A percentile compares a stretch with the other conserved stretches of the same genome.
These are phyloP conservation scores for Alsophila aescularia DNA, from an alignment of 2,888 invertebrate genomes.

Conservation along the genomic window DNA sequence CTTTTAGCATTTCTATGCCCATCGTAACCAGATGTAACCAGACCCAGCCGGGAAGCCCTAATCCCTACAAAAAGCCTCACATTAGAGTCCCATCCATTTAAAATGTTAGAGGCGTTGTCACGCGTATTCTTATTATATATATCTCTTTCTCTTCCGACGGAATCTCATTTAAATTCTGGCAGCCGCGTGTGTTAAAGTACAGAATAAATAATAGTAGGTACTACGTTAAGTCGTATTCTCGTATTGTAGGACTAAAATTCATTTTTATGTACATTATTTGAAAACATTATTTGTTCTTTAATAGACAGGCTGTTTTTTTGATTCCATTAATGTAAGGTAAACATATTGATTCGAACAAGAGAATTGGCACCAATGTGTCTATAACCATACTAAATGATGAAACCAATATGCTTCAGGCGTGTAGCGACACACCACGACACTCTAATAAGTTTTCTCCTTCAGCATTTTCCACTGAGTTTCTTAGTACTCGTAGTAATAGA, in stretches of 20 bases:
- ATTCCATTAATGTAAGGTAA: too few relatives aligned
- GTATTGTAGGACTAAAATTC: neutral
- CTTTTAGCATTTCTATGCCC: too few relatives aligned
- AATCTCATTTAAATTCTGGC: slow-evolving; percentile 24
- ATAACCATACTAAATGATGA: too few relatives aligned
- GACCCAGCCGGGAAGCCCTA: neutral
- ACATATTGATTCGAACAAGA: too few relatives aligned
- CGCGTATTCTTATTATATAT: slow-evolving; percentile 8
- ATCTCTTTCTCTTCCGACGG: slow-evolving; percentile 12
- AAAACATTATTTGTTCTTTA: neutral
- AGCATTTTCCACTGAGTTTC: too few relatives aligned
- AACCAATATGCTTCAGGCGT: too few relatives aligned
- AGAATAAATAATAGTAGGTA: too few relatives aligned
- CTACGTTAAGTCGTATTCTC: neutral
- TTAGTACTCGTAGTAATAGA: too few relatives aligned
- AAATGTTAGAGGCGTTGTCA: slow-evolving; percentile 7
- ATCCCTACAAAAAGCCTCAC: neutral
- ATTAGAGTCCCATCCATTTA: slow-evolving; percentile 6
- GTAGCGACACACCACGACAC: too few relatives aligned
- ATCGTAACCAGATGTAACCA: neutral
- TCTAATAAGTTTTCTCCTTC: too few relatives aligned
- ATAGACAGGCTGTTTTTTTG: too few relatives aligned
- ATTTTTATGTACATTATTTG: slow-evolving; percentile 5
- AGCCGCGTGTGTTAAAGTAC: slow-evolving; percentile 1
- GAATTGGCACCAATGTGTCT: too few relatives aligned